A percentile compares a stretch with the other conserved stretches of the same genome.
Evolutionary conservation across 2,797 vertebrate genomes (phyloP).

Genomic region (Melopsittacus undulatus): DNA sequence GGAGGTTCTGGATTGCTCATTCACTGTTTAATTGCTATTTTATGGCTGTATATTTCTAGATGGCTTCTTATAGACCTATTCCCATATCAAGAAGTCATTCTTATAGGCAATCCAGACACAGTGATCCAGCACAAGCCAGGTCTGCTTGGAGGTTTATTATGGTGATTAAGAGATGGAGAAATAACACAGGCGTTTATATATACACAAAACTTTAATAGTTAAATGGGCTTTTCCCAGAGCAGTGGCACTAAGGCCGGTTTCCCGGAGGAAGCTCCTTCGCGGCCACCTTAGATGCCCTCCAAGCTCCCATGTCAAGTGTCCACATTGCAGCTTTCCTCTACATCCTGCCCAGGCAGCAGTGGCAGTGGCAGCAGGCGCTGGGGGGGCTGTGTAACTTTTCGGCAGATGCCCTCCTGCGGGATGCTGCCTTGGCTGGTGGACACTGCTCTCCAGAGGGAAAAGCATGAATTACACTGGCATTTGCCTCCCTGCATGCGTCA

Average conservation of each 20-base stretch:
- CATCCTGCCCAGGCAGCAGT: not conserved
- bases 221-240: not conserved
- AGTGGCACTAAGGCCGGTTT: not conserved
- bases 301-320: not conserved
- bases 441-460: accelerated
- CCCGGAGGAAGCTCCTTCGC: not conserved
- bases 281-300: not conserved
- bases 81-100: not conserved
- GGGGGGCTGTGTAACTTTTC: not conserved
- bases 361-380: not conserved
- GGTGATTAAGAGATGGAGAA: slow-evolving; percentile 13
- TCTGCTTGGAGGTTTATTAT: not conserved
- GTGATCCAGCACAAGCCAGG: not conserved
- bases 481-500: not conserved
- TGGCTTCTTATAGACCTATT: not conserved
- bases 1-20: not conserved
- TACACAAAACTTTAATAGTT: not conserved
- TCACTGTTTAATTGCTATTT: slow-evolving; percentile 24
- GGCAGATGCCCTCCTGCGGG: too few species aligned
- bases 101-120: not conserved
- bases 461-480: not conserved
- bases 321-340: not conserved
- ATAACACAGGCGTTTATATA: not conserved
- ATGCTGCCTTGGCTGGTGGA: not conserved
- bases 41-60: not conserved